Conservation (phyloP, 2,113 vertebrate genomes). For the Narcine bancroftii region DNA sequence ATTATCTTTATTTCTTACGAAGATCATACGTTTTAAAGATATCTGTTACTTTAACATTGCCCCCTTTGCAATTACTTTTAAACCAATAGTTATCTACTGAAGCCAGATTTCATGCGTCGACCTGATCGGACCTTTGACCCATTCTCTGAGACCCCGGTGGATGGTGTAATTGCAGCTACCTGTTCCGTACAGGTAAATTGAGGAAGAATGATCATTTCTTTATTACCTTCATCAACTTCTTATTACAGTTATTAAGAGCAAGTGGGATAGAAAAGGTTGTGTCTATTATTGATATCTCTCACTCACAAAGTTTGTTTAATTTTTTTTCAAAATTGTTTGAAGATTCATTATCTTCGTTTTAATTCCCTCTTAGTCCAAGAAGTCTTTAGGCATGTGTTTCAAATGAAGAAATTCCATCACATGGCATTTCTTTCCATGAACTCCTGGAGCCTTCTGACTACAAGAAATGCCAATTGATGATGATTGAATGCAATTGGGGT, state of each 20-base stretch:
- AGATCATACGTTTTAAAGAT: neutral
- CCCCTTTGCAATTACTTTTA: neutral
- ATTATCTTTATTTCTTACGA: neutral
- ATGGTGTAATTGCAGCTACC: constrained; percentile 92
- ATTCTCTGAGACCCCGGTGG: constrained; percentile 97
- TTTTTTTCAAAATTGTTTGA: neutral
- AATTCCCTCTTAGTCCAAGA: neutral
- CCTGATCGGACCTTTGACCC: constrained; percentile 93
- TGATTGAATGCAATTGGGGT: neutral
- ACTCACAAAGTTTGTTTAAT: neutral
- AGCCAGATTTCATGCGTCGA: constrained; percentile 95
- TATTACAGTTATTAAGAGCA: neutral
- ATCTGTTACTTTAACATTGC: neutral
- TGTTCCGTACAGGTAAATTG: constrained; percentile 86
- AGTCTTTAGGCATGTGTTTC: neutral
- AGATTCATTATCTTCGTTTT: neutral
- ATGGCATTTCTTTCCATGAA: neutral
- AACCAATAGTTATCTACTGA: constrained; percentile 72
- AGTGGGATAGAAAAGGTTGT: neutral
- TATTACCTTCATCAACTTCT: neutral
- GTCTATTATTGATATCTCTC: neutral
- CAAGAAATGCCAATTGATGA: neutral
- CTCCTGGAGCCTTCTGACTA: neutral
- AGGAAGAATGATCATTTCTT: neutral
- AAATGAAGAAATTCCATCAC: neutral